These are phyloP conservation scores for Hoplostethus mediterraneus DNA, from an alignment of 2,797 vertebrate genomes.

Conservation along the genomic window DNA sequence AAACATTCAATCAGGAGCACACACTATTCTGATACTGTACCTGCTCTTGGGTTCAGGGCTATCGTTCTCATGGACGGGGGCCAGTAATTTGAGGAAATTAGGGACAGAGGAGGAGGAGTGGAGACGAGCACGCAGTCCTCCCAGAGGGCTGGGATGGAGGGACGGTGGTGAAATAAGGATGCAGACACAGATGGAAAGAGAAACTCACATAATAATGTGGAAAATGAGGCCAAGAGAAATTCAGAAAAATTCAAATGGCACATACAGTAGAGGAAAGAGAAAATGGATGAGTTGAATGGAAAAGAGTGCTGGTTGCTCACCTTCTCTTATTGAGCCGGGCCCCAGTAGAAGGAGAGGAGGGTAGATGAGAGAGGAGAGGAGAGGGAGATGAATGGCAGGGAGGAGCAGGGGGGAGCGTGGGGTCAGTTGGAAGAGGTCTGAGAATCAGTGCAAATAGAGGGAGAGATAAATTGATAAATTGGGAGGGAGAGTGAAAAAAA, in stretches of 20 bases:
- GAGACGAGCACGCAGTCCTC: constrained; percentile 94
- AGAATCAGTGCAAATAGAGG: constrained; percentile 36
- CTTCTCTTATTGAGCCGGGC: constrained; percentile 71
- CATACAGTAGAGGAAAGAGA: constrained; percentile 6
- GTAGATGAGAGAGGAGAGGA: constrained; percentile 53
- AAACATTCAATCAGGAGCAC: neutral
- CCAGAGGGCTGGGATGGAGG: constrained; percentile 84
- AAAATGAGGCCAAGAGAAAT: constrained; percentile 29
- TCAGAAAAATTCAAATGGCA: constrained; percentile 4
- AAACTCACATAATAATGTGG: constrained; percentile 20
- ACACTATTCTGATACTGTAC: constrained; percentile 77
- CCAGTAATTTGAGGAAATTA: constrained; percentile 99
- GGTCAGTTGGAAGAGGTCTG: constrained; percentile 61
- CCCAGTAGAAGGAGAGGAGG: constrained; percentile 72
- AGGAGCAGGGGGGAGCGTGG: constrained; percentile 65
- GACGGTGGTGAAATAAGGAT: constrained; percentile 31
- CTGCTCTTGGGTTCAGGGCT: constrained; percentile 88
- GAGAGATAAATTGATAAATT: constrained; percentile 11
- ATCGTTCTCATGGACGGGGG: constrained; percentile 95
- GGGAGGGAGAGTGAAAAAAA: neutral
- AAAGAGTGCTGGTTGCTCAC: constrained; percentile 61
- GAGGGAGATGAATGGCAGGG: constrained; percentile 61
- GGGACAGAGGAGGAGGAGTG: constrained; percentile 97
- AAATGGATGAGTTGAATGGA: constrained; percentile 3
- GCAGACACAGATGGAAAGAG: constrained; percentile 43